Conservation (phyloP, 2,113 vertebrate species). For the Callipepla squamata region DNA sequence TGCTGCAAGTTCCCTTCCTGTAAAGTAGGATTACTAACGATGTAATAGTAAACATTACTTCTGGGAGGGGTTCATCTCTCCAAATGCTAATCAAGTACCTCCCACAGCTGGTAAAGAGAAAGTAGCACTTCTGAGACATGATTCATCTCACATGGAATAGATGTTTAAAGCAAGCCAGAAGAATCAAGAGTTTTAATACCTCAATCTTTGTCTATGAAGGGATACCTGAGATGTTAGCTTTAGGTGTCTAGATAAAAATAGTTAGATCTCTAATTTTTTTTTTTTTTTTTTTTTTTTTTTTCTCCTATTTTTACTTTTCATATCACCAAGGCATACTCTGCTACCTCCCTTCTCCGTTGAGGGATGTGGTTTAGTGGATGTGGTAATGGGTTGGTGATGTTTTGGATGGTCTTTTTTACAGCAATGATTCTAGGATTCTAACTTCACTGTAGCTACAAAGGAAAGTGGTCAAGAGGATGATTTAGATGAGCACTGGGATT, state of each 20-base stretch:
- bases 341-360: neutral
- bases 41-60: neutral
- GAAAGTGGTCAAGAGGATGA: neutral
- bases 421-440: neutral
- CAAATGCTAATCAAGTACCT: neutral
- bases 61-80: neutral
- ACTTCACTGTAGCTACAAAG: neutral
- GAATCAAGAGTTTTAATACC: neutral
- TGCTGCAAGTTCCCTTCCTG: neutral
- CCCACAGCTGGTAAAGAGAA: neutral
- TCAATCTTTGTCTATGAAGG: neutral
- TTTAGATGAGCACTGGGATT: neutral
- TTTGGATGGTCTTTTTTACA: too few relatives aligned
- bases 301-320: neutral
- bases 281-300: neutral
- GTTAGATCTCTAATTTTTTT: neutral
- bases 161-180: neutral
- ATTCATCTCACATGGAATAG: neutral
- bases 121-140: neutral
- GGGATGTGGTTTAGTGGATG: too few relatives aligned
- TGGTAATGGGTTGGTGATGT: too few relatives aligned
- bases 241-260: neutral
- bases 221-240: neutral
- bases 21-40: neutral
- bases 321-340: neutral